These are phyloP conservation scores for Caenorhabditis auriculariae DNA, from an alignment of 2,888 invertebrate species.

Conservation along the genomic window DNA sequence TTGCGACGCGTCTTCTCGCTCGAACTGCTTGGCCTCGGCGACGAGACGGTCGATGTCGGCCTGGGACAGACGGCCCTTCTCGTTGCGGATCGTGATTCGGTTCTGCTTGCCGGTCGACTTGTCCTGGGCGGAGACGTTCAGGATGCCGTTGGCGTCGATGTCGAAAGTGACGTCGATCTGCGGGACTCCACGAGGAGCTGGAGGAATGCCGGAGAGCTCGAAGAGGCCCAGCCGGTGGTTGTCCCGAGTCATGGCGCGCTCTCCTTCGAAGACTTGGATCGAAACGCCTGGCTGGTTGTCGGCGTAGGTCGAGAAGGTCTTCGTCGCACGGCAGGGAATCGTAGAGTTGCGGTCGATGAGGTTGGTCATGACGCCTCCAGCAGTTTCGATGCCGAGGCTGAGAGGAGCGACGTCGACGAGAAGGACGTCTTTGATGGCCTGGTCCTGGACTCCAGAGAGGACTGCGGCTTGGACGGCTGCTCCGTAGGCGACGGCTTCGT, in stretches of 20 bases:
- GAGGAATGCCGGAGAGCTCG: conserved; percentile 65
- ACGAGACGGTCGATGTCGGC: conserved; percentile 84
- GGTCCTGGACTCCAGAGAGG: conserved; percentile 33
- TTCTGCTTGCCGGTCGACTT: conserved; percentile 60
- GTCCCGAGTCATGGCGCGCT: conserved; percentile 67
- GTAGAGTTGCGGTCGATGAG: conserved; percentile 74
- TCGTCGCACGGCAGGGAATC: conserved; percentile 64
- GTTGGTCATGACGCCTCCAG: conserved; percentile 90
- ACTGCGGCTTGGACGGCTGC: conserved; percentile 67
- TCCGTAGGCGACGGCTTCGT: conserved; percentile 94
- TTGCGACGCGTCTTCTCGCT: conserved; percentile 71
- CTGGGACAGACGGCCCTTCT: conserved; percentile 82
- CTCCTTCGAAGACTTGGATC: conserved; percentile 76
- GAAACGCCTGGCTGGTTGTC: conserved; percentile 89
- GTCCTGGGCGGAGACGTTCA: conserved; percentile 57
- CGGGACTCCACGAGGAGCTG: conserved; percentile 63
- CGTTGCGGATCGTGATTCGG: conserved; percentile 57
- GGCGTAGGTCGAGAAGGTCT: conserved; percentile 81
- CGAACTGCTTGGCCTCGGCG: conserved; percentile 87
- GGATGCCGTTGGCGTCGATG: conserved; percentile 64
- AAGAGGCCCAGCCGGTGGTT: conserved; percentile 64
- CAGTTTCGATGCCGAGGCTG: conserved; percentile 85
- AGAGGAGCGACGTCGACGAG: conserved; percentile 89
- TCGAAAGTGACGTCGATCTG: conserved; percentile 69
- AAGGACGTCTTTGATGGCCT: conserved; percentile 64